Evolutionary conservation across 2,113 vertebrate genomes (phyloP).

Genomic region (Alligator sinensis): DNA sequence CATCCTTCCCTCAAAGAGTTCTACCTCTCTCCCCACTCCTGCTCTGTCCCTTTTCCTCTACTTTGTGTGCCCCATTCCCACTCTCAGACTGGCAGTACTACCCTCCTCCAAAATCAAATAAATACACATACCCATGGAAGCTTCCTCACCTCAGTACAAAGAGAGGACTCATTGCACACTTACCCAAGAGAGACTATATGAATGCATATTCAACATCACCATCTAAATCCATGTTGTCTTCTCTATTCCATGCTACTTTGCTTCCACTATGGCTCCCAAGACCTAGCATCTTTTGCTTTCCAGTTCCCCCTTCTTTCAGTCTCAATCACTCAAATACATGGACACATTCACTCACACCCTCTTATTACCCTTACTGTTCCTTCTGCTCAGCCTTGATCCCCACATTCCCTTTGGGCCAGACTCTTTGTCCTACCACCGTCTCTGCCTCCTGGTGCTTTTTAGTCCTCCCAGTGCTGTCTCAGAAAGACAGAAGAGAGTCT

Average conservation of each 20-base stretch:
- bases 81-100: neutral
- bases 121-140: neutral
- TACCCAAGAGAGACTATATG: constrained; percentile 21
- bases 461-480: neutral
- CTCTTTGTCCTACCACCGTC: neutral
- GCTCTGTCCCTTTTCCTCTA: neutral
- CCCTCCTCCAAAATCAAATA: constrained; percentile 19
- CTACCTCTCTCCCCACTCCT: neutral
- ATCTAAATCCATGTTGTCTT: constrained; percentile 4
- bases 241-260: constrained; percentile 1
- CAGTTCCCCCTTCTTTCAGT: neutral
- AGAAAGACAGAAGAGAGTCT: neutral
- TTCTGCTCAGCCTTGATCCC: neutral
- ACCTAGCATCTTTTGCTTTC: neutral
- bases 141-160: neutral
- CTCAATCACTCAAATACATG: neutral
- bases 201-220: neutral
- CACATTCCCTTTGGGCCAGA: neutral
- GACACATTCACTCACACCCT: neutral
- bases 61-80: neutral
- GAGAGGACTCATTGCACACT: neutral
- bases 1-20: neutral
- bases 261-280: neutral
- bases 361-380: too few relatives aligned
- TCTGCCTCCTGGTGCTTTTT: neutral